Evolutionary conservation across 2,113 vertebrate genomes (phyloP).

Genomic region (Parus major): DNA sequence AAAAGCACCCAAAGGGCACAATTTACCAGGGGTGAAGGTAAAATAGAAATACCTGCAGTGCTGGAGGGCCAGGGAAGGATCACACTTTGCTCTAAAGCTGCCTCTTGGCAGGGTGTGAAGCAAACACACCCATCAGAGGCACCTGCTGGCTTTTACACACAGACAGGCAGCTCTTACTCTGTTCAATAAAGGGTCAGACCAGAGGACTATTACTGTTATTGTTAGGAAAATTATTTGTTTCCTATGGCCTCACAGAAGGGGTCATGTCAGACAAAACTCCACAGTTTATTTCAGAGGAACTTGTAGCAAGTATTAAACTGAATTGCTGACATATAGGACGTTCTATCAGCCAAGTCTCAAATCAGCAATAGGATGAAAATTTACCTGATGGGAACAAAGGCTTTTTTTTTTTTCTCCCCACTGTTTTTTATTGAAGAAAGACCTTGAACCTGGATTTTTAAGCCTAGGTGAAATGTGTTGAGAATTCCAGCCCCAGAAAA

Average conservation of each 20-base stretch:
- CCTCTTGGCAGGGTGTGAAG: not conserved
- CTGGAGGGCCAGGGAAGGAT: not conserved
- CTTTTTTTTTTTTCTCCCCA: not conserved
- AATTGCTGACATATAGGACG: not conserved
- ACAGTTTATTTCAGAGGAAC: constrained; percentile 30
- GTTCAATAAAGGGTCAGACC: not conserved
- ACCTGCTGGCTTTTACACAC: not conserved
- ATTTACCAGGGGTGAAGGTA: not conserved
- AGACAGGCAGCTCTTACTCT: not conserved
- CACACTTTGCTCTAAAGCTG: not conserved
- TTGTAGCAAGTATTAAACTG: not conserved
- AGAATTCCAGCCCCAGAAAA: not conserved
- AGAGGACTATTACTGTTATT: not conserved
- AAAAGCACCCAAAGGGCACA: not conserved
- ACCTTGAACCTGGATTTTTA: not conserved
- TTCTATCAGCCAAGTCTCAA: not conserved
- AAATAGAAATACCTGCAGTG: not conserved
- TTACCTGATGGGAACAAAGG: not conserved
- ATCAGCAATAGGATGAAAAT: not conserved
- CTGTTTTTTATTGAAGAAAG: not conserved
- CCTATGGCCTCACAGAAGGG: not conserved
- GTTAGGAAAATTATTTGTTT: constrained; percentile 46
- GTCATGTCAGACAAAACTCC: not conserved
- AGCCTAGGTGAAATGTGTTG: not conserved
- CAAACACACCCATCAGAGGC: not conserved